phyloP scores from a whole-genome alignment of 2,888 invertebrate species.

The Theretra japonica region DNA sequence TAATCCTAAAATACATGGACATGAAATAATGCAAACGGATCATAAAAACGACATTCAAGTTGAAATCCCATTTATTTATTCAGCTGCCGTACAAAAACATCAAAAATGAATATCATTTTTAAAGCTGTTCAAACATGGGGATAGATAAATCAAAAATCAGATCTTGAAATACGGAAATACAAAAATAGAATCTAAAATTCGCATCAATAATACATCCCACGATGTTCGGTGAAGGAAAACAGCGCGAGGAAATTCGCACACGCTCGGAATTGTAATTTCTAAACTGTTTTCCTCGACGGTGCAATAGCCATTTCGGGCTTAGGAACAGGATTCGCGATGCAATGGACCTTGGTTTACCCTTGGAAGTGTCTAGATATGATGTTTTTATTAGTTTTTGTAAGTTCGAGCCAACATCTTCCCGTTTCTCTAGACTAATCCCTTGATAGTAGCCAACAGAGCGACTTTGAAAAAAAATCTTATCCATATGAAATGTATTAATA shows the following conservation, averaged over 20 bases:
- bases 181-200: not conserved
- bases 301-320: not conserved
- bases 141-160: not conserved
- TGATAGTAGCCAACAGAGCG: too few species aligned
- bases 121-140: too few species aligned
- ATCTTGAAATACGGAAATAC: not conserved
- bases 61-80: too few species aligned
- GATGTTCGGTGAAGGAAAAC: not conserved
- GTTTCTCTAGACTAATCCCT: too few species aligned
- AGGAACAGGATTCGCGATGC: not conserved
- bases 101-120: not conserved
- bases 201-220: constrained; percentile 1
- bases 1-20: too few species aligned
- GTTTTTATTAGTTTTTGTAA: too few species aligned
- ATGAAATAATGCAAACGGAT: too few species aligned
- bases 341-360: not conserved
- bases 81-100: not conserved
- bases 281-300: not conserved
- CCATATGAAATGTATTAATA: too few species aligned
- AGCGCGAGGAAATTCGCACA: constrained; percentile 3
- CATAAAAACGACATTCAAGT: too few species aligned
- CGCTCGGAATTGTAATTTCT: not conserved
- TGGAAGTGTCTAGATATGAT: too few species aligned
- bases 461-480: too few species aligned
- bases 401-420: too few species aligned